Evolutionary conservation across 2,888 invertebrate species (phyloP).

Genomic region (Dusona sp.): DNA sequence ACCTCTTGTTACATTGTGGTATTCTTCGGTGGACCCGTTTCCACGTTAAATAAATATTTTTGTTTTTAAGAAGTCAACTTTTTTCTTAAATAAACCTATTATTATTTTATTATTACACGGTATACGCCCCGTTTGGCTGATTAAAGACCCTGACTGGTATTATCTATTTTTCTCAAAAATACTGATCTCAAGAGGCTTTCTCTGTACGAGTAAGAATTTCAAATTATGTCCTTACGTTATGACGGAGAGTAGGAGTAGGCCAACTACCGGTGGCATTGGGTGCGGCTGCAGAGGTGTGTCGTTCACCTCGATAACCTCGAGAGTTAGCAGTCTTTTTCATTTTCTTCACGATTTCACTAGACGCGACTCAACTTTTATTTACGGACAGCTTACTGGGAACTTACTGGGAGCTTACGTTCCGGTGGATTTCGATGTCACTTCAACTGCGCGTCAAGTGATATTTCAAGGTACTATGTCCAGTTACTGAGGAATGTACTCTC

Average conservation of each 20-base stretch:
- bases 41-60: too few species aligned
- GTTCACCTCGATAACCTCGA: not conserved
- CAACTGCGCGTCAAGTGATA: conserved; percentile 28
- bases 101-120: too few species aligned
- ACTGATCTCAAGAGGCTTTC: too few species aligned
- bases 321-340: conserved; percentile 1
- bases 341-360: conserved; percentile 16
- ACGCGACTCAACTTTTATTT: conserved; percentile 3
- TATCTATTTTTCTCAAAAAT: too few species aligned
- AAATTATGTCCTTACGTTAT: conserved; percentile 40
- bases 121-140: too few species aligned
- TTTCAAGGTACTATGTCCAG: conserved; percentile 14
- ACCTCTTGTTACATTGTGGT: too few species aligned
- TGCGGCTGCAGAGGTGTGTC: not conserved
- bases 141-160: too few species aligned
- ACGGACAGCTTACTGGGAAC: conserved; percentile 40
- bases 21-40: too few species aligned
- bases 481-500: conserved; percentile 13
- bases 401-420: not conserved
- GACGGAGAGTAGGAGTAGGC: conserved; percentile 38
- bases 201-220: too few species aligned
- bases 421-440: conserved; percentile 9
- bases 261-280: conserved; percentile 2
- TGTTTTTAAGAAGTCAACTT: too few species aligned
- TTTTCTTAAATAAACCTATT: too few species aligned